These are phyloP conservation scores for Thripadectes ignobilis DNA, from an alignment of 2,797 vertebrate genomes.

Conservation along the genomic window DNA sequence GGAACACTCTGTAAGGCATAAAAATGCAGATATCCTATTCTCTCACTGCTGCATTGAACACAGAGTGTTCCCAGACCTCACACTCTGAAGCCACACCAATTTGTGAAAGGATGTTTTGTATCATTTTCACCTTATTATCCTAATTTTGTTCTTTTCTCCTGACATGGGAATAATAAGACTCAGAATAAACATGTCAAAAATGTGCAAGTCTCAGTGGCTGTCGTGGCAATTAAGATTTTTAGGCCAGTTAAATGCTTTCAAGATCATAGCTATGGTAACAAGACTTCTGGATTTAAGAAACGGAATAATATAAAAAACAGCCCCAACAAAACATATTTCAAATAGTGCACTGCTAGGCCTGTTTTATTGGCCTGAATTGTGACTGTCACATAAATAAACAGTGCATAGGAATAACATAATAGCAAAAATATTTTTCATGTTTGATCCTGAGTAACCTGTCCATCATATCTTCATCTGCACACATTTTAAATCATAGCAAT, in stretches of 20 bases:
- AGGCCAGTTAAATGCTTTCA: neutral
- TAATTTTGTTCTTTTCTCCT: neutral
- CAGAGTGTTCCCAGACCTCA: neutral
- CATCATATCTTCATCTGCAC: neutral
- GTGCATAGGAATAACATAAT: neutral
- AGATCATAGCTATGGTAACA: neutral
- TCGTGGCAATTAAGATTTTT: neutral
- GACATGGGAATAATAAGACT: neutral
- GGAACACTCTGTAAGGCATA: accelerated
- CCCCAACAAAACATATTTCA: neutral
- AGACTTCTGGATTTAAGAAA: neutral
- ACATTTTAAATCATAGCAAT: neutral
- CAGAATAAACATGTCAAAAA: neutral
- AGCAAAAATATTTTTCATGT: neutral
- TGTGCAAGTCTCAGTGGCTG: neutral
- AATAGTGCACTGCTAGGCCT: neutral
- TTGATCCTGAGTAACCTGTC: neutral
- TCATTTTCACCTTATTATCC: neutral
- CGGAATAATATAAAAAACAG: neutral
- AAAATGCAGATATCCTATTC: neutral
- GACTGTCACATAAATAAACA: neutral
- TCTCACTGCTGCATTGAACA: neutral
- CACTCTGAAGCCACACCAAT: neutral
- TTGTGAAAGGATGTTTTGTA: neutral
- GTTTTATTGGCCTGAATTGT: neutral